These are phyloP conservation scores for Tilapia sparmanii DNA, from an alignment of 2,113 vertebrate species.

Conservation along the genomic window DNA sequence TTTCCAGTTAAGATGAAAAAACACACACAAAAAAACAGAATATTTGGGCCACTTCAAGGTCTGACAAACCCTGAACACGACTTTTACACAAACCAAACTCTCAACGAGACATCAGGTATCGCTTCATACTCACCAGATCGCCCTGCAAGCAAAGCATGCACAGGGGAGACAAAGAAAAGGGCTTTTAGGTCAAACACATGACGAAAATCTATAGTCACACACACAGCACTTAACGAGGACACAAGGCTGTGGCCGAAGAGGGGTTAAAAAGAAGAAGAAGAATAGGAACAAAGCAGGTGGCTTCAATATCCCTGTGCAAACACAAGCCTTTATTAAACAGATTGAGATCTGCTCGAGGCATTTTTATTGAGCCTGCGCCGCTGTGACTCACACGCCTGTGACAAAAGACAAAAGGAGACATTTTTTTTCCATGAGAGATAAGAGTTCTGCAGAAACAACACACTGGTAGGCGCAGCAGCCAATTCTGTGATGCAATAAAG, in stretches of 20 bases:
- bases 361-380: neutral
- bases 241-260: neutral
- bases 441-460: slow-evolving; percentile 5
- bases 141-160: slow-evolving; percentile 64
- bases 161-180: slow-evolving; percentile 16
- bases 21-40: fast-evolving
- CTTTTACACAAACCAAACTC: neutral
- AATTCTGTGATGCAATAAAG: neutral
- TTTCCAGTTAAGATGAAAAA: neutral
- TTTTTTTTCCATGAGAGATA: slow-evolving; percentile 15
- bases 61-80: neutral
- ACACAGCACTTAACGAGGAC: neutral
- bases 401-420: neutral
- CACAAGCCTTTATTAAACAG: slow-evolving; percentile 22
- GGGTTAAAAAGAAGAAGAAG: slow-evolving; percentile 1
- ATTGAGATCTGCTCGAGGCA: neutral
- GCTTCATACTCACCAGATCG: slow-evolving; percentile 71
- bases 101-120: neutral
- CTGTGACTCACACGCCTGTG: neutral
- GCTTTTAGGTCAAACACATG: neutral
- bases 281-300: neutral
- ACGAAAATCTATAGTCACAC: neutral
- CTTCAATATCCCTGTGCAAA: neutral
- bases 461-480: neutral
- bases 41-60: neutral